Evolutionary conservation across 2,113 vertebrate genomes (phyloP).

Genomic region (Percopsis transmontana): DNA sequence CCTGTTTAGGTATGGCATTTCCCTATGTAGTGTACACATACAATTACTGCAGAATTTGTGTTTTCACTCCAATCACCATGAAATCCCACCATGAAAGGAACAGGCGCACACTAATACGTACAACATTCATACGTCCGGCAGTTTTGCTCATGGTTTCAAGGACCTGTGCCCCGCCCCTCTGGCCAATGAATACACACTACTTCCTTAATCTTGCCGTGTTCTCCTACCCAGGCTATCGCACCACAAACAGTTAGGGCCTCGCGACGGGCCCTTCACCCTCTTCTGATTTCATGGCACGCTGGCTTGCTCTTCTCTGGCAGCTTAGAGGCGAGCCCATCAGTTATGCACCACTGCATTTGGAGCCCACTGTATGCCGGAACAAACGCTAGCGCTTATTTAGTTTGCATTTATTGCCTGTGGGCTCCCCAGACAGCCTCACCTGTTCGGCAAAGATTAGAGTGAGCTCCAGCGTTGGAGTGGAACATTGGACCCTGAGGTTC

Average conservation of each 20-base stretch:
- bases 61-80: no score
- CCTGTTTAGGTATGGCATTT: no score
- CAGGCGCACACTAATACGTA: no score
- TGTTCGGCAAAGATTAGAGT: slow-evolving; percentile 62
- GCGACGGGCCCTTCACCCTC: slow-evolving; percentile 50
- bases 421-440: slow-evolving; percentile 46
- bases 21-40: no score
- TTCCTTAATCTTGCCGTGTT: slow-evolving; percentile 52
- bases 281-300: slow-evolving; percentile 67
- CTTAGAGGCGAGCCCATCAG: slow-evolving; percentile 55
- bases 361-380: slow-evolving; percentile 47
- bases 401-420: slow-evolving; percentile 49
- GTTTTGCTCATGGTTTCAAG: no score
- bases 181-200: slow-evolving; percentile 5
- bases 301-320: slow-evolving; percentile 55
- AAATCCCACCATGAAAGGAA: no score
- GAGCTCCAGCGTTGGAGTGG: slow-evolving; percentile 24
- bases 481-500: slow-evolving; percentile 34
- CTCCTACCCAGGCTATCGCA: slow-evolving; percentile 57
- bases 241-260: slow-evolving; percentile 56
- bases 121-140: no score
- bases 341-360: slow-evolving; percentile 57
- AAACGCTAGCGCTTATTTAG: slow-evolving; percentile 59
- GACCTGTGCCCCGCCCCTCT: no score
- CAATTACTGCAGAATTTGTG: neutral